Conservation (phyloP, 2,797 vertebrate species). For the Pseudotriccus pelzelni region DNA sequence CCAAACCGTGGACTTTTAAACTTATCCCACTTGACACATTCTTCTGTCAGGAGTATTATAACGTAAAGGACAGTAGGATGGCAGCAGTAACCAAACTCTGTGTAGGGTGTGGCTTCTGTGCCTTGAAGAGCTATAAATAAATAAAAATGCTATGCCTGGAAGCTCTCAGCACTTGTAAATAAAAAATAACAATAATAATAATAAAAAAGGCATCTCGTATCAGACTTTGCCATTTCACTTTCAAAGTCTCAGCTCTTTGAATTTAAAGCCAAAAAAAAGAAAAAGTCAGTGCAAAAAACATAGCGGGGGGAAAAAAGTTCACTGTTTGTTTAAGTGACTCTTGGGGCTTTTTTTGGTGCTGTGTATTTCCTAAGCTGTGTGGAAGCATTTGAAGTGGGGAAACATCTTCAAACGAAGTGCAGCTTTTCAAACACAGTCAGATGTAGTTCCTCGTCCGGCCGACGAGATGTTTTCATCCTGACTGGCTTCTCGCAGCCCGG, state of each 20-base stretch:
- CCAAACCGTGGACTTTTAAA: background rate
- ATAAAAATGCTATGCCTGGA: background rate
- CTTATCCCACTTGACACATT: background rate
- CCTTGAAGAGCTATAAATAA: background rate
- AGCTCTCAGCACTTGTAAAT: background rate
- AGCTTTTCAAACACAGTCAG: background rate
- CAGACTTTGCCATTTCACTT: background rate
- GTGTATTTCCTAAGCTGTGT: background rate
- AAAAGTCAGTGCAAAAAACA: background rate
- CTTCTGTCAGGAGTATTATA: background rate
- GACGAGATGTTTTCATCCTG: background rate
- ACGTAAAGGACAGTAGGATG: background rate
- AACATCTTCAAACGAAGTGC: background rate
- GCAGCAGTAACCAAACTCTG: background rate
- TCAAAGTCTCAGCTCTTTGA: background rate
- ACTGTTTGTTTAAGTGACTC: background rate
- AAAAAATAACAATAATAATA: background rate
- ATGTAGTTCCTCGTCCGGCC: background rate
- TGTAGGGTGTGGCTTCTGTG: background rate
- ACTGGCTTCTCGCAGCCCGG: background rate
- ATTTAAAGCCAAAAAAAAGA: background rate
- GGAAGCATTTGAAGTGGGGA: background rate
- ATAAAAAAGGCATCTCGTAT: background rate
- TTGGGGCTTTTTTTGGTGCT: background rate
- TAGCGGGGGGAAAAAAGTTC: accelerated